Conservation (phyloP, 2,113 vertebrate species). For the Rhineura floridana region DNA sequence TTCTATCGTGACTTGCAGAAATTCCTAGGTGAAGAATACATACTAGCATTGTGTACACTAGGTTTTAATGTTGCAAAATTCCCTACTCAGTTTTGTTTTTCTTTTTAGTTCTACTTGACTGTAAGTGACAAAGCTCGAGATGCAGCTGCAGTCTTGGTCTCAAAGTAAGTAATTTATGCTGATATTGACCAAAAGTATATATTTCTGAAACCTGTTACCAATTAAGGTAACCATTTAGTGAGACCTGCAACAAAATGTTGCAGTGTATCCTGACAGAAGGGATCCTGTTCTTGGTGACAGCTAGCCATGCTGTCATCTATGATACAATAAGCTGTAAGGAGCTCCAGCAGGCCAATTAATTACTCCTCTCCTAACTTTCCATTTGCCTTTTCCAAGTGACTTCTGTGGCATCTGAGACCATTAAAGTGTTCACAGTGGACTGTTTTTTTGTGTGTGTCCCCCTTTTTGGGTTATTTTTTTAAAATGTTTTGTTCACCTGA, state of each 20-base stretch:
- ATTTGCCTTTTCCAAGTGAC: not conserved
- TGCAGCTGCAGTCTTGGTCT: conserved; percentile 91
- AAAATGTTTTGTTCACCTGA: not conserved
- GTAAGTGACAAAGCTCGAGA: conserved; percentile 89
- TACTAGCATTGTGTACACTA: not conserved
- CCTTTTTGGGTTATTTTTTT: no score
- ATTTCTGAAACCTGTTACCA: not conserved
- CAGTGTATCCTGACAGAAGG: not conserved
- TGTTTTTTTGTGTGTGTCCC: not conserved
- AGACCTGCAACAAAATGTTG: no score
- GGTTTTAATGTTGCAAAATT: not conserved
- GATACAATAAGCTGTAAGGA: not conserved
- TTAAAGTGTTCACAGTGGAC: not conserved
- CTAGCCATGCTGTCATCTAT: not conserved
- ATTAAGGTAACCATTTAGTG: no score
- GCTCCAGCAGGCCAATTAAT: no score
- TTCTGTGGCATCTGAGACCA: not conserved
- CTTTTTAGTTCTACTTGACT: conserved; percentile 85
- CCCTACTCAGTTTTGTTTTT: conserved; percentile 36
- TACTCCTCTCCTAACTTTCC: not conserved
- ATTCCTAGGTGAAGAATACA: not conserved
- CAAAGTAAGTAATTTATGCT: conserved; percentile 86
- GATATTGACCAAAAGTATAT: not conserved
- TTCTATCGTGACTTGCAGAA: not conserved
- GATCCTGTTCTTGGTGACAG: not conserved